These are phyloP conservation scores for Wiebesia pumilae DNA, from an alignment of 1,140 invertebrate genomes.

Conservation along the genomic window DNA sequence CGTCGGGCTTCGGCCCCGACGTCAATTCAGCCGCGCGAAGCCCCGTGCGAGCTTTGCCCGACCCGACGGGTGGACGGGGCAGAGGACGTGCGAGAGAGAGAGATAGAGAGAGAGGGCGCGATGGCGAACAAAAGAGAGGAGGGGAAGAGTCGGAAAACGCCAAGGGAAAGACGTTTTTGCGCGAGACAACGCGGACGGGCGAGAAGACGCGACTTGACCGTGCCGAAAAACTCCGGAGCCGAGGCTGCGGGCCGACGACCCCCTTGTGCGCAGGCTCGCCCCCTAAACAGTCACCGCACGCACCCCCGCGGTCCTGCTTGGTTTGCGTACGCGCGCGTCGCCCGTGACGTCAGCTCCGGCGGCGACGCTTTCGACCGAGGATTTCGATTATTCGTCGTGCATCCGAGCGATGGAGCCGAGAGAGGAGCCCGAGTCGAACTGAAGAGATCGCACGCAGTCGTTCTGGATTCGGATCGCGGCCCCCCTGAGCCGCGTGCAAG, in stretches of 20 bases:
- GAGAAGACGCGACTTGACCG: neutral
- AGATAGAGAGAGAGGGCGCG: no score
- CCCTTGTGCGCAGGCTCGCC: slow-evolving; percentile 1
- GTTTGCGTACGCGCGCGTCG: no score
- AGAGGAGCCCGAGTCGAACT: slow-evolving; percentile 12
- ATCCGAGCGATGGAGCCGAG: neutral
- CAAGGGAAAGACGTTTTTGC: neutral
- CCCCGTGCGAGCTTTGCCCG: neutral
- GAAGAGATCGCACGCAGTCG: slow-evolving; percentile 4
- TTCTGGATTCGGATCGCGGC: neutral
- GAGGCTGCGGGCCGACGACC: neutral
- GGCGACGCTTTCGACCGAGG: slow-evolving; percentile 6
- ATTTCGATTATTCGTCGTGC: slow-evolving; percentile 20
- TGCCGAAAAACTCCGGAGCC: neutral
- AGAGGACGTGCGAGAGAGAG: no score
- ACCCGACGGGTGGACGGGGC: no score
- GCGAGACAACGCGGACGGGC: slow-evolving; percentile 3
- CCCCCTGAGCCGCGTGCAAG: neutral
- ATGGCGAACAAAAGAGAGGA: no score
- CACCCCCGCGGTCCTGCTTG: neutral
- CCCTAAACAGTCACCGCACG: no score
- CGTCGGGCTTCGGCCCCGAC: slow-evolving; percentile 28
- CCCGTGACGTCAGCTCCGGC: neutral
- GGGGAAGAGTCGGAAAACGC: no score
- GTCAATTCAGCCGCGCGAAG: neutral